These are phyloP conservation scores for Plagodis pulveraria DNA, from an alignment of 2,888 invertebrate genomes.

Conservation along the genomic window DNA sequence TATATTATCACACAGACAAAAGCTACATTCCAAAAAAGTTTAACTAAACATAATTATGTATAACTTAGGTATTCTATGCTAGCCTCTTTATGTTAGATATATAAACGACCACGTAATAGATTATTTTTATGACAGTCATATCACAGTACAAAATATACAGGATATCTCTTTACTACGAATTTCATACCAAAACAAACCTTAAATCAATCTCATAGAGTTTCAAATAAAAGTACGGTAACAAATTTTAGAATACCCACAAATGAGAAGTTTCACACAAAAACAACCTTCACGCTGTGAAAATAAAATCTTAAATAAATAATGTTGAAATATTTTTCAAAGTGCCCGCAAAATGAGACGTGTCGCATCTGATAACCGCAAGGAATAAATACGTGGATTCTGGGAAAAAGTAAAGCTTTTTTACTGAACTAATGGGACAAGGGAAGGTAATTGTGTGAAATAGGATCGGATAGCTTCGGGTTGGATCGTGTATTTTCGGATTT, in stretches of 20 bases:
- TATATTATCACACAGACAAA: too few relatives aligned
- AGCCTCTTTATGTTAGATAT: too few relatives aligned
- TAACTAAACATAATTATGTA: too few relatives aligned
- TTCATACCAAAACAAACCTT: too few relatives aligned
- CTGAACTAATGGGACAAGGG: constrained; percentile 12
- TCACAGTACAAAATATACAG: constrained; percentile 1
- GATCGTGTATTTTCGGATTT: constrained; percentile 2
- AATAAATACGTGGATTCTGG: constrained; percentile 40
- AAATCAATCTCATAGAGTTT: constrained; percentile 6
- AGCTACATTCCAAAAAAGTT: too few relatives aligned
- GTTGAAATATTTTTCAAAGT: constrained; percentile 26
- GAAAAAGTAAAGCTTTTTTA: constrained; percentile 30
- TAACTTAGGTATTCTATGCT: too few relatives aligned
- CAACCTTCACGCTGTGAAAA: not conserved
- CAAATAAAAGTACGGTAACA: too few relatives aligned
- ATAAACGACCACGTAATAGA: not conserved
- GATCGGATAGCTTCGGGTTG: constrained; percentile 2
- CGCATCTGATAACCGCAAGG: constrained; percentile 44
- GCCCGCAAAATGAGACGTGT: constrained; percentile 45
- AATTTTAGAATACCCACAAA: too few relatives aligned
- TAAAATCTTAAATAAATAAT: not conserved
- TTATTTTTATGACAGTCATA: constrained; percentile 4
- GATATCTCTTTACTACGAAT: too few relatives aligned
- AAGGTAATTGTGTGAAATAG: constrained; percentile 7
- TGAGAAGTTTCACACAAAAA: too few relatives aligned